Base-by-base conservation (phyloP, 1,140 invertebrate genomes). In the Gryllus bimaculatus region DNA sequence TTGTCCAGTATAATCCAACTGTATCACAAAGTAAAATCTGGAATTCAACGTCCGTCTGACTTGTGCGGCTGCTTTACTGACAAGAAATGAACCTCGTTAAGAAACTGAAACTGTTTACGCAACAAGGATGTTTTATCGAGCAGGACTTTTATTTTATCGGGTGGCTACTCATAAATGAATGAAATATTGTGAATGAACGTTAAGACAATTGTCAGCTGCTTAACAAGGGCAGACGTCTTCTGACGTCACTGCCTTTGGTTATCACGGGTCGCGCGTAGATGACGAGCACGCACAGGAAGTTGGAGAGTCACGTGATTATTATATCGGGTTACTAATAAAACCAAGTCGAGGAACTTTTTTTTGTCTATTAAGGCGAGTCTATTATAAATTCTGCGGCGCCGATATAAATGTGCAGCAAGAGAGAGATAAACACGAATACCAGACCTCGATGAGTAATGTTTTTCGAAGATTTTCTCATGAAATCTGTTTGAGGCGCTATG, bases 111-210 rank as follows among this genome's bases (percentile, higher is more conserved):
- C 18, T 10, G 10, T 66, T 66, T 66, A 66, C 54, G 54, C 54
- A 66, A 66, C 54, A 18, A 13, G 10, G 10, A 13, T 18, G 54
- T 66, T 66, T 66, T 18, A 66, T 66, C 54, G 18, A 10, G 18
- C 18, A 18, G 18, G 54, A 66, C 18, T 13, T 66, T 13, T 66
- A 66, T 66, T 66, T 66, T 66, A 66, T 66, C 54, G 54, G 26
- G 26, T 66, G 18, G 18, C 54, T 66, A 13, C 54, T 66, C 54
- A 66, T 66, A 66, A 13, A 66, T 66, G 54, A 66, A 66, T 66
- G 54, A 66, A 66, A 66, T 66, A 66, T 66, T 66, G 18, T 66
- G 54, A 66, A 66, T 66, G 54, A 66, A 66, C 54, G 54, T 66
- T 66, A 18, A 66, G 54, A 10, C 54, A 66, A 66, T 66, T 66